Percentiles rank a stretch among this genome's conserved stretches.
Evolutionary conservation across 2,797 vertebrate species (phyloP).

Genomic region (Tenualosa ilisha): DNA sequence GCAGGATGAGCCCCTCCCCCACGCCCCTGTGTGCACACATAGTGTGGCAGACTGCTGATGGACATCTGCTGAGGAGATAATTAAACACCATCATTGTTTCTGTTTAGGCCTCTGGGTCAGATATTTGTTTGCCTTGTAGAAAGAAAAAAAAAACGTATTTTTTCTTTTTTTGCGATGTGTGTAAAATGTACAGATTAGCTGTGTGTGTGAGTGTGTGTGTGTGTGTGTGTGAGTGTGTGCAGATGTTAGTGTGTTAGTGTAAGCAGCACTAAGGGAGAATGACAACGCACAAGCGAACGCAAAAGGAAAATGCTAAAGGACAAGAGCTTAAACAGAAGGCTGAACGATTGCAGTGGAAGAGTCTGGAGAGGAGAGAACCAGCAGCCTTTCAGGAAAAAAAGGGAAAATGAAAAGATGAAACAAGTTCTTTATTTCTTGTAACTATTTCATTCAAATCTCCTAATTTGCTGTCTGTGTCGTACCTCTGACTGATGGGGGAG

Average conservation of each 20-base stretch:
- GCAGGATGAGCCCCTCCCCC: too few species aligned
- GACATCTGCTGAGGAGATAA: neutral
- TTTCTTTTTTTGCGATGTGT: neutral
- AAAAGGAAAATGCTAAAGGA: neutral
- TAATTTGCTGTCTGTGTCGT: neutral
- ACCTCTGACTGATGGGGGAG: too few species aligned
- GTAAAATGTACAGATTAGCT: constrained; percentile 14
- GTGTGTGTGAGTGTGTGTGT: neutral
- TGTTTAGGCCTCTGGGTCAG: neutral
- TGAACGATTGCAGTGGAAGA: neutral
- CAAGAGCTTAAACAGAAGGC: neutral
- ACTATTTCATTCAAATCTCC: neutral
- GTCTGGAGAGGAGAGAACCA: neutral
- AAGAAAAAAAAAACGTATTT: neutral
- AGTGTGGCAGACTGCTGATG: neutral
- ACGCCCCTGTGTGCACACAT: too few species aligned
- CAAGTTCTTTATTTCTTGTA: constrained; percentile 7
- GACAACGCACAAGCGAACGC: neutral
- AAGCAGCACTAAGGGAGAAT: neutral
- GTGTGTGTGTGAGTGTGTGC: neutral
- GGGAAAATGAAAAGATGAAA: neutral
- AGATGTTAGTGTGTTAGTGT: neutral
- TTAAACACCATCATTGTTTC: too few species aligned
- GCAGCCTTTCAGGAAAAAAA: neutral
- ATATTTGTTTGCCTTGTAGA: neutral